Percentiles rank a stretch among this genome's conserved stretches.
These are phyloP conservation scores for Microcebus jonahi DNA, from an alignment of 2,113 vertebrate species.

Conservation along the genomic window DNA sequence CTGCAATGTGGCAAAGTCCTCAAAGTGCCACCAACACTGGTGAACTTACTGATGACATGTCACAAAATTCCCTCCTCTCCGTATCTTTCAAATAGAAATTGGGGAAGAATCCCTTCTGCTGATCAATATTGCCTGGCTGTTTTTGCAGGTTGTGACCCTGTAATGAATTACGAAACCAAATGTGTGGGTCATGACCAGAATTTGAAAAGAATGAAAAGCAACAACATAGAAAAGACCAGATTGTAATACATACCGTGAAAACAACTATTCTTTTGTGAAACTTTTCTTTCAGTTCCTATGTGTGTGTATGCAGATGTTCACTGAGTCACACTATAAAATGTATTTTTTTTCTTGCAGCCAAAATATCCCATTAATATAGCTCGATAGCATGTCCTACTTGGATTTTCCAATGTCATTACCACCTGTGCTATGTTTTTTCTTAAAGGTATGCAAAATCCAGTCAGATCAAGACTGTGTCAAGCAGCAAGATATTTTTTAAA, in stretches of 20 bases:
- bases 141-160: not conserved
- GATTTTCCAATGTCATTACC: slow-evolving; percentile 33
- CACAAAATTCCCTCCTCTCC: not conserved
- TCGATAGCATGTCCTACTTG: not conserved
- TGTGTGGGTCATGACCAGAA: not conserved
- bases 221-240: not conserved
- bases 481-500: slow-evolving; percentile 99
- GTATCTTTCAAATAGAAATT: not conserved
- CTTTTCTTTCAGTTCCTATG: not conserved
- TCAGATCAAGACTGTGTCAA: slow-evolving; percentile 98
- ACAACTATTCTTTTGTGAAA: not conserved
- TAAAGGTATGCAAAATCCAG: slow-evolving; percentile 98
- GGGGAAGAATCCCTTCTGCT: not conserved
- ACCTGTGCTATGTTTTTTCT: slow-evolving; percentile 63
- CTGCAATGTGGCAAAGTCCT: not conserved
- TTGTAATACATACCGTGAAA: not conserved
- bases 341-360: not conserved
- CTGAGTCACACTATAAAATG: not conserved
- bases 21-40: not conserved
- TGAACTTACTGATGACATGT: not conserved
- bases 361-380: not conserved
- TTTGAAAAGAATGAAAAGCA: not conserved
- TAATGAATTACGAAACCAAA: not conserved
- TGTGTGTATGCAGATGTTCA: accelerated
- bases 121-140: not conserved